phyloP scores from a whole-genome alignment of 35 echinoderm and acorn worm species.

The Lytechinus variegatus region DNA sequence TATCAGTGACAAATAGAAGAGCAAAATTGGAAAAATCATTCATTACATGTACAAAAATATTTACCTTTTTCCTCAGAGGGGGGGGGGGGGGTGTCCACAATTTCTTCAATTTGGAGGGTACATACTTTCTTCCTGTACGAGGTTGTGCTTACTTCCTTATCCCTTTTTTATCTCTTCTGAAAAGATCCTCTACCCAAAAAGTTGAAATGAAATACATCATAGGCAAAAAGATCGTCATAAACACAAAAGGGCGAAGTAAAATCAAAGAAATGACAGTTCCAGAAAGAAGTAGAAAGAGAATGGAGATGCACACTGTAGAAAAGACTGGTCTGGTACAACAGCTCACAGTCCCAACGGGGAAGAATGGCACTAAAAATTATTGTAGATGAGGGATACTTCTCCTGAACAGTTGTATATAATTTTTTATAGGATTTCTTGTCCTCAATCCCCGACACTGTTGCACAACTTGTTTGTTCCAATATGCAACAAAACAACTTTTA shows the following conservation, averaged over 20 bases:
- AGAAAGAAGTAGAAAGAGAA: background rate
- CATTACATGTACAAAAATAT: too few species aligned
- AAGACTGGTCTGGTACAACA: background rate
- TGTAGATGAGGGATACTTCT: background rate
- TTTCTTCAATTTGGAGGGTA: background rate
- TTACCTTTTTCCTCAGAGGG: background rate
- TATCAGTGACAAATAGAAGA: too few species aligned
- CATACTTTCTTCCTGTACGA: too few species aligned
- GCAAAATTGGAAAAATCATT: too few species aligned
- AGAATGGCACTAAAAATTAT: conserved; percentile 9
- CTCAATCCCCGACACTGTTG: background rate
- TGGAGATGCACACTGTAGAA: background rate
- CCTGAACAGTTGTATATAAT: background rate
- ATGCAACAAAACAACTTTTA: background rate
- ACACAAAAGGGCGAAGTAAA: background rate
- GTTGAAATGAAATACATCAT: background rate
- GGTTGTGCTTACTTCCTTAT: background rate
- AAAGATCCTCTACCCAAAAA: background rate
- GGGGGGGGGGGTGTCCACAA: conserved; percentile 16
- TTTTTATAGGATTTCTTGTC: background rate
- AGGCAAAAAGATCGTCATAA: background rate
- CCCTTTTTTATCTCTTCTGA: background rate
- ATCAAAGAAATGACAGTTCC: background rate
- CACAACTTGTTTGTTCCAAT: background rate
- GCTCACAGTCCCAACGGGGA: background rate